Evolutionary conservation across 2,888 invertebrate species (phyloP), one percentile per base, ranked within the genome.

Genomic region (Galerucella pusilla): DNA sequence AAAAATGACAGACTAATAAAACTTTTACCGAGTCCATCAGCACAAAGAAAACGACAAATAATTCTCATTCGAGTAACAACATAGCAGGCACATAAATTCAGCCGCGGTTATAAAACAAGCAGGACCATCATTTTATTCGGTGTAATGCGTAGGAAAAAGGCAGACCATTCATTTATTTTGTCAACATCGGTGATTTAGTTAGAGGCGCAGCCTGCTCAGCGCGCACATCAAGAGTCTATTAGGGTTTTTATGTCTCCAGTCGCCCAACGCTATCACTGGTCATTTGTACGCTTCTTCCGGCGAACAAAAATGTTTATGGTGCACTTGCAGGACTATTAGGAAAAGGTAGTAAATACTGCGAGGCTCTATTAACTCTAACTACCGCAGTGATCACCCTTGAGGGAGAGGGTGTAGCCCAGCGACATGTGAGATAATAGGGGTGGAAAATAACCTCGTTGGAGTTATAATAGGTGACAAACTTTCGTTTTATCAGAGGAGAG

Each of bases 291-390:
- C n/a, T 12, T 20, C 45, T 45, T 7, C 20, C 64, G 45, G 11
- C 9, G 12, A 20, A 72, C 79, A 80, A 74, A 73, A 81, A 76
- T 66, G 52, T 64, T 71, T 63, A 69, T 79, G 80, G 72, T 60
- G 77, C 76, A 67, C 79, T 77, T 73, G 73, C 75, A 60, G 66
- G 78, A 78, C 82, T 82, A 83, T 82, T 82, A 81, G 82, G 80
- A 79, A 80, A 77, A 80, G 80, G 81, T 81, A 83, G 83, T 84
- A 84, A 83, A 84, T 84, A 82, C 82, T 82, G 80, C 80, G 80
- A 79, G 83, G 81, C 78, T 81, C 84, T 84, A 82, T 82, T 81
- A 82, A 81, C 80, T 80, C 80, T 81, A 82, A 82, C 80, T 81
- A 81, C 81, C 81, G 78, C 80, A 76, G 80, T 80, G 81, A 81